Conservation (phyloP, 2,888 invertebrate species). For the Trichogramma evanescens region DNA sequence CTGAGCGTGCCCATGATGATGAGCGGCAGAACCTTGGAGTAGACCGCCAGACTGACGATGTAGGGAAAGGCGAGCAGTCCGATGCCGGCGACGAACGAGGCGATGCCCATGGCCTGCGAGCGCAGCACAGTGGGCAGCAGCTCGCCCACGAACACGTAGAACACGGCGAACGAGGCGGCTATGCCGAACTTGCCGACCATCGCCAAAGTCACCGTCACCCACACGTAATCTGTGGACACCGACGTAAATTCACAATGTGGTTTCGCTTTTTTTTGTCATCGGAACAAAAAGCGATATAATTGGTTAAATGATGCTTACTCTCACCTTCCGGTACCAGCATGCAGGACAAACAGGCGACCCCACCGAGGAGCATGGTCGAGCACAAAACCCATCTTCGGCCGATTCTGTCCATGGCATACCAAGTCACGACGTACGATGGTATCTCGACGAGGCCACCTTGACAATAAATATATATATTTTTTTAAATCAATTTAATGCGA, state of each 20-base stretch:
- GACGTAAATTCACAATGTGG: neutral
- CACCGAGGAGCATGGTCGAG: constrained; percentile 59
- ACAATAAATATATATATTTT: constrained; percentile 19
- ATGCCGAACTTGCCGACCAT: constrained; percentile 62
- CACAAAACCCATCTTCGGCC: constrained; percentile 62
- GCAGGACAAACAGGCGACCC: constrained; percentile 59
- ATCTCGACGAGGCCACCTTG: constrained; percentile 59
- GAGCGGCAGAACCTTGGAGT: constrained; percentile 55
- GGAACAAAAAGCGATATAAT: neutral
- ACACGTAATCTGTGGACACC: constrained; percentile 51
- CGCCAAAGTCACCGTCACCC: constrained; percentile 59
- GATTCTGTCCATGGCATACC: constrained; percentile 60
- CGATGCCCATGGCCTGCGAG: constrained; percentile 61
- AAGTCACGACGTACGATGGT: constrained; percentile 60
- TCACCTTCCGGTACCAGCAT: constrained; percentile 61
- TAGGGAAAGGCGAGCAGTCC: constrained; percentile 60
- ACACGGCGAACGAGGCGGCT: constrained; percentile 63
- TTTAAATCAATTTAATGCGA: neutral
- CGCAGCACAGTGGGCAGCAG: constrained; percentile 60
- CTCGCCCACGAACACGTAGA: constrained; percentile 65
- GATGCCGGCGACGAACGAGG: constrained; percentile 59
- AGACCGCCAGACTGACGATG: constrained; percentile 57
- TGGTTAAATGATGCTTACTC: neutral
- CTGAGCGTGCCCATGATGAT: constrained; percentile 57
- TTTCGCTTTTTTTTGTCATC: neutral